phyloP scores from a whole-genome alignment of 2,797 vertebrate species.

The Moxostoma hubbsi region DNA sequence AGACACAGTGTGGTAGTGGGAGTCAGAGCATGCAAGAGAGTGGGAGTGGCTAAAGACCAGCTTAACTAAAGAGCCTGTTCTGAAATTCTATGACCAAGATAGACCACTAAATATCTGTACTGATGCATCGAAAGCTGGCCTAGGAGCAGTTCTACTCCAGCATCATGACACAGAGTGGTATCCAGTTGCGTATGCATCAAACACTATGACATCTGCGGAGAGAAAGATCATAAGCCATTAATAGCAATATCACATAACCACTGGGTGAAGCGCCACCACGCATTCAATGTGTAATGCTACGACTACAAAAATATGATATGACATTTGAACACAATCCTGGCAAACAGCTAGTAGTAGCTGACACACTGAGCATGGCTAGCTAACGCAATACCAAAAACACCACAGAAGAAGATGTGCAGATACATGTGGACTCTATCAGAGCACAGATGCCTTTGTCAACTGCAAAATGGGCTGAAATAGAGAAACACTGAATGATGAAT shows the following conservation, averaged over 20 bases:
- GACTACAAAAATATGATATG: not conserved
- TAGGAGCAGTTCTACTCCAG: no score
- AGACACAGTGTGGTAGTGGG: no score
- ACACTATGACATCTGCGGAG: no score
- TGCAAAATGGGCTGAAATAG: not conserved
- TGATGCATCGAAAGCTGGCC: no score
- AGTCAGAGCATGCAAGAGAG: not conserved
- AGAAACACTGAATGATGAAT: not conserved
- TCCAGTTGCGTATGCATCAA: no score
- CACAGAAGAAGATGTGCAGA: not conserved
- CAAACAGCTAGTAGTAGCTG: not conserved
- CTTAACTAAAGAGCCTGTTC: no score
- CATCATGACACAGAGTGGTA: no score
- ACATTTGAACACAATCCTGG: not conserved
- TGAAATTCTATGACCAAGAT: slow-evolving; percentile 6
- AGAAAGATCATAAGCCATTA: no score
- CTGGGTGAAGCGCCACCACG: not conserved
- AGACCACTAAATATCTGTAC: no score
- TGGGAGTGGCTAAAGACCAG: slow-evolving; percentile 7
- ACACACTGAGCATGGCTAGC: not conserved
- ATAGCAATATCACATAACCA: no score
- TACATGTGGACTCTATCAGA: not conserved
- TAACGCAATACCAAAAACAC: not conserved
- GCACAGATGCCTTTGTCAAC: not conserved
- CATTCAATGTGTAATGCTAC: not conserved